Percentiles rank a stretch among this genome's conserved stretches.
These are phyloP conservation scores for Mugil cephalus DNA, from an alignment of 2,113 vertebrate genomes.

Conservation along the genomic window DNA sequence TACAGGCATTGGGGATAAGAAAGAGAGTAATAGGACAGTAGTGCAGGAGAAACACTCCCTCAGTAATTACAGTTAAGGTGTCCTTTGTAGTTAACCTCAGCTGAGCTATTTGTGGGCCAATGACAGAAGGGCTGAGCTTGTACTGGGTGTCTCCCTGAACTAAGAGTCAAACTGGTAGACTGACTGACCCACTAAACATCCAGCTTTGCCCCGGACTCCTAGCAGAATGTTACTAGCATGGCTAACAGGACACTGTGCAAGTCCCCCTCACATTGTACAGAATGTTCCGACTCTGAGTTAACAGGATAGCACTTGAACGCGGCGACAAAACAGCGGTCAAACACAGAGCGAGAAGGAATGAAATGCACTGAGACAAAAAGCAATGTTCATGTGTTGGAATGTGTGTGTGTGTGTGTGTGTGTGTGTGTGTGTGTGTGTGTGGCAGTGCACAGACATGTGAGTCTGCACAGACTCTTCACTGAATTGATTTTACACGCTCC, in stretches of 20 bases:
- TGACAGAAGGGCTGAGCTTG: slow-evolving; percentile 15
- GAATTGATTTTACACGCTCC: slow-evolving; percentile 78
- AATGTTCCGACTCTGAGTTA: slow-evolving; percentile 59
- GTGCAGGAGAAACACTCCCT: slow-evolving; percentile 45
- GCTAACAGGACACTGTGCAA: slow-evolving; percentile 15
- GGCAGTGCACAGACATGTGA: slow-evolving; percentile 55
- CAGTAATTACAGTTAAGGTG: slow-evolving; percentile 47
- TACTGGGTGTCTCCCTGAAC: slow-evolving; percentile 6
- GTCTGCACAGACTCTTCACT: slow-evolving; percentile 67
- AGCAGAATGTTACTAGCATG: not conserved
- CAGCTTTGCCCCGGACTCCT: not conserved
- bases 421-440: slow-evolving; percentile 31
- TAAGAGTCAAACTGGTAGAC: not conserved
- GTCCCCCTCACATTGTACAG: slow-evolving; percentile 13
- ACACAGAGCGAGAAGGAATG: slow-evolving; percentile 40
- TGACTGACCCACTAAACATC: not conserved
- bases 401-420: slow-evolving; percentile 1
- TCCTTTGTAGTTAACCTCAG: slow-evolving; percentile 34
- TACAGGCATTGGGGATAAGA: too few relatives aligned
- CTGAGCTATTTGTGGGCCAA: slow-evolving; percentile 17
- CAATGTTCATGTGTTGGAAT: slow-evolving; percentile 58
- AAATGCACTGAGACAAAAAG: slow-evolving; percentile 68
- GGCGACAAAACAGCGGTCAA: slow-evolving; percentile 48
- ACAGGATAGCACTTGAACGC: slow-evolving; percentile 51
- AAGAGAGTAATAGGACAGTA: not conserved